These are phyloP conservation scores for Melanostigma gelatinosum DNA, from an alignment of 2,113 vertebrate species.

Conservation along the genomic window DNA sequence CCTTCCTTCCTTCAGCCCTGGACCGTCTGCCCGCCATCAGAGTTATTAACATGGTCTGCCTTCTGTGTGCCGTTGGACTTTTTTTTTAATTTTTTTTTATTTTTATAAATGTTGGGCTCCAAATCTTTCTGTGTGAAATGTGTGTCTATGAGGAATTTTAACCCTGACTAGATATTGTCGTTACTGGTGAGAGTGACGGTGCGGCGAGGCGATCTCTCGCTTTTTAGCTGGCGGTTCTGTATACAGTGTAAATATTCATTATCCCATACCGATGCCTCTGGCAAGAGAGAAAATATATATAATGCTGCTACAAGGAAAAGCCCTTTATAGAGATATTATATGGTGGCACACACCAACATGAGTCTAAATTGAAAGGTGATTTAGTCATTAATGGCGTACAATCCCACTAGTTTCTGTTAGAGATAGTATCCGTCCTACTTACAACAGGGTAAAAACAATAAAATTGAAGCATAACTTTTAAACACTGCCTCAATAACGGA, in stretches of 20 bases:
- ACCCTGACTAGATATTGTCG: background rate
- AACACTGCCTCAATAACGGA: background rate
- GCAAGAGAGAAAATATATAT: background rate
- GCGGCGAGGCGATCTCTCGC: background rate
- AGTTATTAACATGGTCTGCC: slow-evolving; percentile 27
- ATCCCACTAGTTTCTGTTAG: background rate
- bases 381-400: background rate
- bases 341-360: background rate
- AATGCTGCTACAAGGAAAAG: slow-evolving; percentile 39
- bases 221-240: slow-evolving; percentile 25
- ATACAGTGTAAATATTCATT: slow-evolving; percentile 65
- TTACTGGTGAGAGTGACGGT: slow-evolving; percentile 18
- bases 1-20: slow-evolving; percentile 23
- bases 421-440: slow-evolving; percentile 37
- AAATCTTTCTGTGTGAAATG: slow-evolving; percentile 45
- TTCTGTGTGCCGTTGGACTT: slow-evolving; percentile 37
- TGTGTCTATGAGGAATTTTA: slow-evolving; percentile 74
- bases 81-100: background rate
- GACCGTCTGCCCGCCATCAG: slow-evolving; percentile 27
- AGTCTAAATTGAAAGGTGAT: background rate
- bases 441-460: slow-evolving; percentile 10
- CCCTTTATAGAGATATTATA: background rate
- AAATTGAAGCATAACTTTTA: background rate
- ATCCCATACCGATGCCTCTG: slow-evolving; percentile 2
- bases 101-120: slow-evolving; percentile 6